Evolutionary conservation across 2,888 invertebrate species (phyloP), one percentile per base, ranked within the genome.

Genomic region (Palloptera scutellata): DNA sequence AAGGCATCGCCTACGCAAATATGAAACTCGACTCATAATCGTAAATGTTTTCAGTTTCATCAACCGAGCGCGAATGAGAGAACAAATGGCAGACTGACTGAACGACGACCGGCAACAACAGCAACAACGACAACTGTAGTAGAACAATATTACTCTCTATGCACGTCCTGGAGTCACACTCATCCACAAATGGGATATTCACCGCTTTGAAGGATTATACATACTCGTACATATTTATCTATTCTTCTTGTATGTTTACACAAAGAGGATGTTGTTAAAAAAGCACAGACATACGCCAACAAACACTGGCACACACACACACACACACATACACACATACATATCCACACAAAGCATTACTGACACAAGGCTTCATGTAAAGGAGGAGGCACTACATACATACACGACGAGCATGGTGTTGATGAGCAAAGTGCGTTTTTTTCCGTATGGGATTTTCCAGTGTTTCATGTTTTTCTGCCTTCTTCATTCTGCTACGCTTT

Each of bases 371-470:
- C 30, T 30, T 30, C 30, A 30, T 30, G 3, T 30, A 30, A 30
- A 30, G 30, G 30, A 30, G 30, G 30, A 30, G 30, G 6, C 30
- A 30, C 30, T 30, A 30, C 2, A 30, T 30, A 4, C 30, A 30
- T 30, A 4, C 30, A 30, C 6, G 30, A 54, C 20, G 17, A 13
- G 20, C 12, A 54, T n/a, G n/a, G 20, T 54, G 20, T 17, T 19
- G 17, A 54, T 20, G 20, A 19, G 20, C 54, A 54, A n/a, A 48
- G 48, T 15, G 48, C 48, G 48, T 48, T 48, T 48, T 59, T 60
- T 41, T 60, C 20, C 43, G 76, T 73, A 75, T 77, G 73, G 77
- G 70, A 78, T 78, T 77, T 78, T 76, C 75, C 76, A 69, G 67
- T 65, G 59, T 58, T 41, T 45, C 48, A 15, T 54, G 13, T 15